These are phyloP conservation scores for Drosophila leontia DNA, from an alignment of 1,140 invertebrate genomes.

Conservation along the genomic window DNA sequence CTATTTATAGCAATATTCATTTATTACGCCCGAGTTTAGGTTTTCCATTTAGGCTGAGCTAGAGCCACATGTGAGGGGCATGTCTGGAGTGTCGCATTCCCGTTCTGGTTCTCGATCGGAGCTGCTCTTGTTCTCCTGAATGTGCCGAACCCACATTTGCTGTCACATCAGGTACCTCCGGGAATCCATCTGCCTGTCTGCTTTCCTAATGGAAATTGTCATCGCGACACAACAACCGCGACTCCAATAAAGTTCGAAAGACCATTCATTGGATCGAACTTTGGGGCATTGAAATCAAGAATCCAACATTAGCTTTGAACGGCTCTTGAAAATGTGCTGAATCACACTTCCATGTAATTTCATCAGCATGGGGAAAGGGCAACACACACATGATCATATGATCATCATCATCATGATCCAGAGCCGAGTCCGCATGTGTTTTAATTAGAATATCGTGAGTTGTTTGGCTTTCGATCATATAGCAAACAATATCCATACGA, in stretches of 20 bases:
- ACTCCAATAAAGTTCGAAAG: slow-evolving; percentile 46
- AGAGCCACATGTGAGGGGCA: slow-evolving; percentile 67
- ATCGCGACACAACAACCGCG: slow-evolving; percentile 50
- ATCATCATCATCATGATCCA: slow-evolving; percentile 33
- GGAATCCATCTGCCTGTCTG: slow-evolving; percentile 61
- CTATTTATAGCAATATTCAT: slow-evolving; percentile 64
- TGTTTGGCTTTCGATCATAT: slow-evolving; percentile 81
- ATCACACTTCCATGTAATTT: slow-evolving; percentile 80
- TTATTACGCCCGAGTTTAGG: slow-evolving; percentile 70
- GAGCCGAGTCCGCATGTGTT: slow-evolving; percentile 65
- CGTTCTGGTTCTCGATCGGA: slow-evolving; percentile 43
- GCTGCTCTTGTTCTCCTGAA: slow-evolving; percentile 54
- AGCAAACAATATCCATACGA: slow-evolving; percentile 70
- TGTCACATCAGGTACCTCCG: slow-evolving; percentile 62
- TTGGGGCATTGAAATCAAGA: slow-evolving; percentile 48
- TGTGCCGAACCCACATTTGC: slow-evolving; percentile 70
- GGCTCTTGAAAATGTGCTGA: slow-evolving; percentile 57
- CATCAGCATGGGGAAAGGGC: slow-evolving; percentile 58
- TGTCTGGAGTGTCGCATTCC: slow-evolving; percentile 56
- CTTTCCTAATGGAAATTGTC: slow-evolving; percentile 76
- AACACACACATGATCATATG: slow-evolving; percentile 35
- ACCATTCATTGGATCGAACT: slow-evolving; percentile 55
- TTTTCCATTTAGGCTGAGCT: slow-evolving; percentile 43
- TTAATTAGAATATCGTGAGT: slow-evolving; percentile 83
- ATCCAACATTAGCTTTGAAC: slow-evolving; percentile 75